Conservation (phyloP, 2,888 invertebrate species). For the Pseudolycoriella hygida region DNA sequence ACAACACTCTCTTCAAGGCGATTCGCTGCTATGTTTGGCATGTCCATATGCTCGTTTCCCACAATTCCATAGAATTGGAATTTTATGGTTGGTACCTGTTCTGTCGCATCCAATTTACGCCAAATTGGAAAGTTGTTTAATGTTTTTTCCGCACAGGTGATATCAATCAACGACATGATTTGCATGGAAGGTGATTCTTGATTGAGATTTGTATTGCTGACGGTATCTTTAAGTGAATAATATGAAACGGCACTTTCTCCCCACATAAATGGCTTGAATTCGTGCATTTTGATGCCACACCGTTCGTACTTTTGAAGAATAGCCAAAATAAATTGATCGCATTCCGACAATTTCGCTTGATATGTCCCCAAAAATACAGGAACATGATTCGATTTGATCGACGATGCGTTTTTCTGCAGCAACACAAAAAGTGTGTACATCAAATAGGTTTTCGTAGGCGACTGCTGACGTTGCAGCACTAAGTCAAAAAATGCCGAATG, state of each 20-base stretch:
- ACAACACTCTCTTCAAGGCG: slow-evolving; percentile 1
- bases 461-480: slow-evolving; percentile 34
- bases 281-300: slow-evolving; percentile 41
- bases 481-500: slow-evolving; percentile 63
- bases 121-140: slow-evolving; percentile 51
- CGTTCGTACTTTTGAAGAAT: slow-evolving; percentile 52
- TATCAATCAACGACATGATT: slow-evolving; percentile 52
- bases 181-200: slow-evolving; percentile 55
- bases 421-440: slow-evolving; percentile 45
- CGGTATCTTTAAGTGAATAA: slow-evolving; percentile 40
- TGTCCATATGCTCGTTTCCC: slow-evolving; percentile 1
- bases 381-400: slow-evolving; percentile 47
- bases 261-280: slow-evolving; percentile 68
- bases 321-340: slow-evolving; percentile 51
- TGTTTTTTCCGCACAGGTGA: slow-evolving; percentile 44
- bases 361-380: slow-evolving; percentile 65
- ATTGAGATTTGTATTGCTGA: slow-evolving; percentile 34
- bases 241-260: slow-evolving; percentile 63
- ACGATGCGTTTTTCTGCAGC: slow-evolving; percentile 40
- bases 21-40: slow-evolving; percentile 1
- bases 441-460: slow-evolving; percentile 39
- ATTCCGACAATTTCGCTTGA: slow-evolving; percentile 46
- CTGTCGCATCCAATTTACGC: slow-evolving; percentile 31
- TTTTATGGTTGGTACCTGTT: slow-evolving; percentile 19
- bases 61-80: slow-evolving; percentile 13